Percentiles rank a stretch among this genome's conserved stretches.
phyloP scores from a whole-genome alignment of 2,888 invertebrate species.

The Thymelicus sylvestris region DNA sequence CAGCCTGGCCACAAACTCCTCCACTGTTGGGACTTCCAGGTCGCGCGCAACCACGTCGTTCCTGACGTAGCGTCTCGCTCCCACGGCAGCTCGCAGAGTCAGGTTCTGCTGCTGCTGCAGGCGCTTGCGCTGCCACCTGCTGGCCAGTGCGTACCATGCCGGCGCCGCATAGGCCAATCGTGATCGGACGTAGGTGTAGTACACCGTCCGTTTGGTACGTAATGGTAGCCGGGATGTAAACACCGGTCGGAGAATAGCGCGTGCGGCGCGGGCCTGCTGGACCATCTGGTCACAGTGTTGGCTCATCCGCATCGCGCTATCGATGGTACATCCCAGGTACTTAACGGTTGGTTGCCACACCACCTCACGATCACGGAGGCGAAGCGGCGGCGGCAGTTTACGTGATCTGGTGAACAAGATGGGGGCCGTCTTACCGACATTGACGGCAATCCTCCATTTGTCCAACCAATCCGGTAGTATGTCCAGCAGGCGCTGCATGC shows the following conservation, averaged over 20 bases:
- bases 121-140: too few species aligned
- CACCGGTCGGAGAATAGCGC: neutral
- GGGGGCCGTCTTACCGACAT: constrained; percentile 1
- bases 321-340: neutral
- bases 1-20: too few species aligned
- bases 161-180: constrained; percentile 63
- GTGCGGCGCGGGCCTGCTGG: neutral
- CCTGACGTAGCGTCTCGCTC: too few species aligned
- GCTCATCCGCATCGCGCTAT: neutral
- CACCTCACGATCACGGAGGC: neutral
- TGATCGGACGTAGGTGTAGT: constrained; percentile 3
- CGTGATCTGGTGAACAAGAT: neutral
- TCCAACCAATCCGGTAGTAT: neutral
- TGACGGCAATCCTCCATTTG: constrained; percentile 2
- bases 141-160: constrained; percentile 4
- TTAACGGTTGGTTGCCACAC: neutral
- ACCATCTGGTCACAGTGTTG: neutral
- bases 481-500: too few species aligned
- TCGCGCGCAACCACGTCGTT: too few species aligned
- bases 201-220: neutral
- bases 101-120: too few species aligned
- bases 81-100: too few species aligned
- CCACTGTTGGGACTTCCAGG: too few species aligned
- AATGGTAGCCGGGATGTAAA: too few species aligned
- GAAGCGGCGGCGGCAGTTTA: neutral